Evolutionary conservation across 2,797 vertebrate species (phyloP).

Genomic region (Nyctalus aviator): DNA sequence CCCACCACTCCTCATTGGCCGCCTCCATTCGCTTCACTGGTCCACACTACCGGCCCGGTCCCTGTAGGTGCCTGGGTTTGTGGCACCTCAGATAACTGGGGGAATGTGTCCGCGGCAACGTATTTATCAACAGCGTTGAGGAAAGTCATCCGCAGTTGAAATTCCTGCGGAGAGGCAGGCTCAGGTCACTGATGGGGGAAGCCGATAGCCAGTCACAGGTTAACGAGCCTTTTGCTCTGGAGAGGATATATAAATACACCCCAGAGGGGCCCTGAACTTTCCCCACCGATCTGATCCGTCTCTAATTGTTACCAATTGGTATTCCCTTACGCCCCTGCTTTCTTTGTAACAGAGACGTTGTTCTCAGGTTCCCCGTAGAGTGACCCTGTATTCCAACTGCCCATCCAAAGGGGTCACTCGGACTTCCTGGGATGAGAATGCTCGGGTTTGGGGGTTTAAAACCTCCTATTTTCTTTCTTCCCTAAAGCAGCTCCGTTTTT

Average conservation of each 20-base stretch:
- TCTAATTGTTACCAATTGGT: constrained; percentile 80
- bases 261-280: constrained; percentile 74
- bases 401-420: constrained; percentile 23
- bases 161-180: neutral
- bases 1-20: neutral
- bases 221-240: constrained; percentile 38
- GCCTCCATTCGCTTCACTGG: rapidly evolving
- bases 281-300: constrained; percentile 55
- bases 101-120: neutral
- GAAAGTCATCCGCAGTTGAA: neutral
- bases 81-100: neutral
- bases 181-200: constrained; percentile 64
- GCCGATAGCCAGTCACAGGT: constrained; percentile 58
- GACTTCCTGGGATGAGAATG: constrained; percentile 56
- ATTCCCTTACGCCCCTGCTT: constrained; percentile 63
- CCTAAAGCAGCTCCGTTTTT: constrained; percentile 67
- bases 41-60: rapidly evolving
- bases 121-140: neutral
- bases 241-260: constrained; percentile 71
- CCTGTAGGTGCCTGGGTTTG: neutral
- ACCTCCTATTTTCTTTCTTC: constrained; percentile 75
- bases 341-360: constrained; percentile 36
- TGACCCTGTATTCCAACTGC: constrained; percentile 45
- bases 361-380: neutral
- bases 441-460: constrained; percentile 53